Evolutionary conservation across 2,113 vertebrate genomes (phyloP).

Genomic region (Thermophis baileyi): DNA sequence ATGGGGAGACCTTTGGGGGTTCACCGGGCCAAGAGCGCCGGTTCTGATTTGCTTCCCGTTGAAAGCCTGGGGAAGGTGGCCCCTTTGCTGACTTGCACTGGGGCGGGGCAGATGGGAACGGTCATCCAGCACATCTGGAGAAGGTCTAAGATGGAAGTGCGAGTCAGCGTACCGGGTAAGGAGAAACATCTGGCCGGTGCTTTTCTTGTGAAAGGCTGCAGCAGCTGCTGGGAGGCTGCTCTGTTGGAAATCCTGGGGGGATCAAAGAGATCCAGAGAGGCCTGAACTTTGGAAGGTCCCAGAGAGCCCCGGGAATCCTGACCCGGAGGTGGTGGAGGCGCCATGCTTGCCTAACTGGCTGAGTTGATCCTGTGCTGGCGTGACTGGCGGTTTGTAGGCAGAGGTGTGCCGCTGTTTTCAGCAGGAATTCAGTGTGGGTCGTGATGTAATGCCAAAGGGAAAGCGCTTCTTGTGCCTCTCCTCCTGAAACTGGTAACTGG

Average conservation of each 20-base stretch:
- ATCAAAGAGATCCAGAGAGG: background rate
- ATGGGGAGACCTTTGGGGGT: background rate
- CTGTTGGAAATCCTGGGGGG: background rate
- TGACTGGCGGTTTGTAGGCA: background rate
- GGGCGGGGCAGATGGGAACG: background rate
- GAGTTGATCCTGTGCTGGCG: background rate
- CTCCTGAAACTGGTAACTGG: background rate
- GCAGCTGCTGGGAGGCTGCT: background rate
- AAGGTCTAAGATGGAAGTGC: background rate
- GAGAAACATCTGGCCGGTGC: background rate
- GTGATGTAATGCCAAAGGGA: background rate
- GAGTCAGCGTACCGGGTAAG: background rate
- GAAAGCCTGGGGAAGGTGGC: background rate
- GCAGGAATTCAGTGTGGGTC: background rate
- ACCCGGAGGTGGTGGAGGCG: rapidly evolving
- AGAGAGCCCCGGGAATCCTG: background rate
- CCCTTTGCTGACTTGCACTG: background rate
- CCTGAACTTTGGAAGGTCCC: background rate
- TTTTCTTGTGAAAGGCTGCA: background rate
- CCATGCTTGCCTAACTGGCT: too few relatives aligned
- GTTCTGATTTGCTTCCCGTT: background rate
- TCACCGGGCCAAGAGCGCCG: too few relatives aligned
- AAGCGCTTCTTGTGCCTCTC: background rate
- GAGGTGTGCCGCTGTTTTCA: background rate
- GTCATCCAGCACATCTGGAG: background rate